Evolutionary conservation across 2,888 invertebrate species (phyloP).

Genomic region (Lampropteryx suffumata): DNA sequence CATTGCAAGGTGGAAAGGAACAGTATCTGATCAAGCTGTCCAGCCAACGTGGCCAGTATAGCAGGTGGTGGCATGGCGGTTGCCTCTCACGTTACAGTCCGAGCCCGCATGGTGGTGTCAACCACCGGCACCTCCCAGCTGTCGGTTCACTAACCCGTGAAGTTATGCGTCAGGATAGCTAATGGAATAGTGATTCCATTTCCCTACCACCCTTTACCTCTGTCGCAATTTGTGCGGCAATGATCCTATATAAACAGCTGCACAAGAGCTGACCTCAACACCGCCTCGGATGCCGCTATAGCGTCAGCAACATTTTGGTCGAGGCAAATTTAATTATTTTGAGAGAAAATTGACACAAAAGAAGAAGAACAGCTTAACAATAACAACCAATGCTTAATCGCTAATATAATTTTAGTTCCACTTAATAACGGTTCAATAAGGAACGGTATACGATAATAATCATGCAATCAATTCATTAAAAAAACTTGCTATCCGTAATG

Average conservation of each 20-base stretch:
- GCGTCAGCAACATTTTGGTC: too few relatives aligned
- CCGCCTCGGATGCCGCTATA: too few relatives aligned
- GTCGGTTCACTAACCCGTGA: constrained; percentile 62
- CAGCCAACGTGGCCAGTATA: constrained; percentile 25
- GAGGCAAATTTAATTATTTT: too few relatives aligned
- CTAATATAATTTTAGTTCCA: constrained; percentile 49
- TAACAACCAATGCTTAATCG: constrained; percentile 39
- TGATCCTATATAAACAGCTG: constrained; percentile 14
- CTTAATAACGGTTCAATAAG: constrained; percentile 47
- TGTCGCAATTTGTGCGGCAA: constrained; percentile 24
- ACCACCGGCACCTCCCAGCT: constrained; percentile 54
- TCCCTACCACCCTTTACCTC: constrained; percentile 26
- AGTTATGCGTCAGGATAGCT: constrained; percentile 45
- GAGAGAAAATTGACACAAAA: too few relatives aligned
- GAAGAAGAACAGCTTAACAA: too few relatives aligned
- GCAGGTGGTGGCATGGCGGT: constrained; percentile 35
- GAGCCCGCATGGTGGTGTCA: constrained; percentile 45
- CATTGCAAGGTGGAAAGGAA: constrained; percentile 27
- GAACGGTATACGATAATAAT: constrained; percentile 46
- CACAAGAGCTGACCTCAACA: too few relatives aligned
- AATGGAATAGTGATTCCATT: constrained; percentile 50
- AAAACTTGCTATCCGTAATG: constrained; percentile 56
- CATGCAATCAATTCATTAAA: constrained; percentile 56
- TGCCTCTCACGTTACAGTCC: constrained; percentile 37
- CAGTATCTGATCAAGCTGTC: constrained; percentile 31